Evolutionary conservation across 1,140 invertebrate species (phyloP).

Genomic region (Episyrphus balteatus): DNA sequence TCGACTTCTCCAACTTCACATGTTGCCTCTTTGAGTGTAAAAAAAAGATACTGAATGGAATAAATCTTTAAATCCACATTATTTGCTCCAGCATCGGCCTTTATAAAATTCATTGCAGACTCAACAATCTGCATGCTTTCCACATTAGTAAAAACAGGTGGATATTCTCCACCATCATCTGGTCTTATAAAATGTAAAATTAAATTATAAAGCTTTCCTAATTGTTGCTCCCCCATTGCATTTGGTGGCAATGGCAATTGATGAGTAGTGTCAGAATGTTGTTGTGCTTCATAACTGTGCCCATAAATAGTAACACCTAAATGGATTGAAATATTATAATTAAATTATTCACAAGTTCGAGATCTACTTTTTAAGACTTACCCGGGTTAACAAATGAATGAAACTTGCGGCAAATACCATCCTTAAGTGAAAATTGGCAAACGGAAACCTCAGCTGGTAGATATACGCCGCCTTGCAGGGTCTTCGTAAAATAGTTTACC

Average conservation of each 20-base stretch:
- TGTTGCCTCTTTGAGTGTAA: conserved; percentile 17
- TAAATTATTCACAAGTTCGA: not conserved
- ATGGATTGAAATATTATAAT: no score
- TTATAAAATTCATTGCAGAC: conserved; percentile 18
- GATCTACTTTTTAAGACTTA: conserved; percentile 1
- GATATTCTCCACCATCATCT: conserved; percentile 2
- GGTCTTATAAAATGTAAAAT: conserved; percentile 13
- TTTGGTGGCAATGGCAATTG: conserved; percentile 22
- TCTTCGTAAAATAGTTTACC: conserved; percentile 27
- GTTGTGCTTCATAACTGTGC: conserved; percentile 14
- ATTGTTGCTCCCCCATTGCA: conserved; percentile 20
- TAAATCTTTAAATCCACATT: conserved; percentile 12
- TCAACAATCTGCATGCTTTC: conserved; percentile 18
- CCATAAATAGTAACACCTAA: conserved; percentile 15
- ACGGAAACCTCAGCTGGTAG: conserved; percentile 26
- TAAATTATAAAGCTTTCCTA: conserved; percentile 16
- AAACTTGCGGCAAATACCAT: conserved; percentile 15
- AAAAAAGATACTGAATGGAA: conserved; percentile 23
- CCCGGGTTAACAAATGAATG: conserved; percentile 25
- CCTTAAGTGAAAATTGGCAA: conserved; percentile 18
- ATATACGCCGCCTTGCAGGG: conserved; percentile 10
- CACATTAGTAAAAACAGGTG: conserved; percentile 15
- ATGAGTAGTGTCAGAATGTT: conserved; percentile 16
- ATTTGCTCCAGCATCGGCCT: not conserved
- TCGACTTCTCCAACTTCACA: conserved; percentile 9